Evolutionary conservation across 2,113 vertebrate species (phyloP), one percentile per base, ranked within the genome.

Genomic region (Charina bottae): DNA sequence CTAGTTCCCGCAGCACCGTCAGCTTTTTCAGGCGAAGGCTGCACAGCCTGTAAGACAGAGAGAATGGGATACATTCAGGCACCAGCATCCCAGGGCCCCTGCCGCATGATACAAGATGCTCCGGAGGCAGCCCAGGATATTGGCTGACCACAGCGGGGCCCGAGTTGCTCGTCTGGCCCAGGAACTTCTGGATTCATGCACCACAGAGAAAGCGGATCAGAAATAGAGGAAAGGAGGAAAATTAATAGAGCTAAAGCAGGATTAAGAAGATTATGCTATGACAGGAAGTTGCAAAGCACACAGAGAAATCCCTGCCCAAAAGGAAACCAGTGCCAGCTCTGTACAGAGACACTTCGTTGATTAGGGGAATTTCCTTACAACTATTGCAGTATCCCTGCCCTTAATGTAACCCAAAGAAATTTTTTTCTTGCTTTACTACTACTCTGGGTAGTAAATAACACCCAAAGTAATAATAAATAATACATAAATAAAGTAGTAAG

Each of bases 21-120:
- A 99, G 98, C 95, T 99, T 99, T 98, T 99, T 99, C 96, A 99
- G 95, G 83, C 99, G 99, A 96, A 99, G 97, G 95, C 98, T 99
- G 97, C 99, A 99, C 95, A 99, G 97, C 94, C 99, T 99, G 97
- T 84, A 95, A 95, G 95, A 96, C 92, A 96, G 94, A 96, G 93
- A 96, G 94, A 97, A 97, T 86, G 96, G 96, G 93, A 97, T 90
- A 95, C 97, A 97, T 95, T 97, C 96, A 96, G 96, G 95, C 59
- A 96, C 97, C 95, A 97, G 96, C 97, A 97, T 97, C 92, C 95
- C 97, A 95, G 93, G 91, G 90, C 62, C 92, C 92, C 92, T 93
- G 95, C 93, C 92, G 94, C 97, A 97, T 97, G 96, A 95, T 92
- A 96, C 68, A n/a, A 59, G 0, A 93, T 2, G 93, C 86, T 96